A percentile compares a stretch with the other conserved stretches of the same genome.
Conservation (phyloP, 92 coral and sea anemone species). For the Phenganax stokvisi region DNA sequence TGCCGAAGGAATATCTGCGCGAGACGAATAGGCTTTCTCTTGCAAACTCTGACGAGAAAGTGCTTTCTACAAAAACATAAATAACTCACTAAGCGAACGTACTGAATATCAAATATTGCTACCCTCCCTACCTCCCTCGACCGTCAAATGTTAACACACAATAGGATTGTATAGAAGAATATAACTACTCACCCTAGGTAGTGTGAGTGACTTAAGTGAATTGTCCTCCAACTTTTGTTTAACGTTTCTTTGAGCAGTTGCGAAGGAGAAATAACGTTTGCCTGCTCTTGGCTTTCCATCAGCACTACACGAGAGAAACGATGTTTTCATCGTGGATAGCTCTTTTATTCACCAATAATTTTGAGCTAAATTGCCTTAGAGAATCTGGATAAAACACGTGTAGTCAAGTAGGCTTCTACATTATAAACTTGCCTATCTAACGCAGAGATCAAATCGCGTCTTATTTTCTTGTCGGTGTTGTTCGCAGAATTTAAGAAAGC, state of each 20-base stretch:
- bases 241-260: slow-evolving; percentile 34
- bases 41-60: slow-evolving; percentile 24
- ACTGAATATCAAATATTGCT: no score
- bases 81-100: background rate
- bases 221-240: slow-evolving; percentile 29
- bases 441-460: slow-evolving; percentile 23
- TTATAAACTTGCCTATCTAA: slow-evolving; percentile 14
- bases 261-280: slow-evolving; percentile 30
- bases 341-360: background rate
- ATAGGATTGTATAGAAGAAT: background rate
- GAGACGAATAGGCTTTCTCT: slow-evolving; percentile 1
- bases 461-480: background rate
- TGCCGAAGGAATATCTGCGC: slow-evolving; percentile 29
- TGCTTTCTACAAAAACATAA: slow-evolving; percentile 8
- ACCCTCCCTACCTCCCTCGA: no score
- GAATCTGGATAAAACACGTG: no score
- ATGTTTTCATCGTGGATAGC: background rate
- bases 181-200: slow-evolving; percentile 22
- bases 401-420: background rate
- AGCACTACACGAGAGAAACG: slow-evolving; percentile 2
- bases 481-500: slow-evolving; percentile 19
- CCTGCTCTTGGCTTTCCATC: slow-evolving; percentile 27
- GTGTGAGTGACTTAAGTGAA: slow-evolving; percentile 2
- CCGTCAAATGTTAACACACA: background rate
- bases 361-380: no score